Evolutionary conservation across 2,888 invertebrate species (phyloP).

Genomic region (Steromphala cineraria): DNA sequence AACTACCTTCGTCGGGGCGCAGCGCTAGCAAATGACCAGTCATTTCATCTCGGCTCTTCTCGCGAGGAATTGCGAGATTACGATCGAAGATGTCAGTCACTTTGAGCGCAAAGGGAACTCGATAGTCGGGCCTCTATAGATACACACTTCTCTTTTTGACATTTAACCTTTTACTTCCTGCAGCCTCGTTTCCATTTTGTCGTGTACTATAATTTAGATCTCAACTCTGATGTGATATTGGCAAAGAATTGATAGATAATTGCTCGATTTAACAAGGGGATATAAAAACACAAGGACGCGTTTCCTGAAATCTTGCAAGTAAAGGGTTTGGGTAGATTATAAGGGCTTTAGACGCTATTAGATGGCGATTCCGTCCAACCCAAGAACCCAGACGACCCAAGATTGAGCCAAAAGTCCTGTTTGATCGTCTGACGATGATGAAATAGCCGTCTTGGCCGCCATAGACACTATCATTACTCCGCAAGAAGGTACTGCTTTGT

Average conservation of each 20-base stretch:
- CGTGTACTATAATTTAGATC: neutral
- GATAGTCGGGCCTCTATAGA: neutral
- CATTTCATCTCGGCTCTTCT: neutral
- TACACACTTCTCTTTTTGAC: conserved; percentile 2
- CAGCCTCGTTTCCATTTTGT: neutral
- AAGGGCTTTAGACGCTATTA: neutral
- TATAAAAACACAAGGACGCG: neutral
- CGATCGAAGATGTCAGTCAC: neutral
- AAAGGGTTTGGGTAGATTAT: neutral
- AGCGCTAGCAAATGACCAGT: neutral
- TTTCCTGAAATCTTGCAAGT: neutral
- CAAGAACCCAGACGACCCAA: no score
- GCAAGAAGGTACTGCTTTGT: no score
- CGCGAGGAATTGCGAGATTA: conserved; percentile 3
- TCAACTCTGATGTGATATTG: conserved; percentile 6
- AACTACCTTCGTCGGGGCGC: no score
- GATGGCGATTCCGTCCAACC: no score
- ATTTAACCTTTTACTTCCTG: neutral
- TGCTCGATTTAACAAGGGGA: neutral
- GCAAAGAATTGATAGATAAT: neutral
- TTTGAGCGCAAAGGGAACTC: neutral
- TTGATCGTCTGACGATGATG: no score
- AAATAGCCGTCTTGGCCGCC: no score
- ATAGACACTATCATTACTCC: no score
- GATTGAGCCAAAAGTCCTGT: no score